Evolutionary conservation across 2,797 vertebrate genomes (phyloP).

Genomic region (Apogon talboti): DNA sequence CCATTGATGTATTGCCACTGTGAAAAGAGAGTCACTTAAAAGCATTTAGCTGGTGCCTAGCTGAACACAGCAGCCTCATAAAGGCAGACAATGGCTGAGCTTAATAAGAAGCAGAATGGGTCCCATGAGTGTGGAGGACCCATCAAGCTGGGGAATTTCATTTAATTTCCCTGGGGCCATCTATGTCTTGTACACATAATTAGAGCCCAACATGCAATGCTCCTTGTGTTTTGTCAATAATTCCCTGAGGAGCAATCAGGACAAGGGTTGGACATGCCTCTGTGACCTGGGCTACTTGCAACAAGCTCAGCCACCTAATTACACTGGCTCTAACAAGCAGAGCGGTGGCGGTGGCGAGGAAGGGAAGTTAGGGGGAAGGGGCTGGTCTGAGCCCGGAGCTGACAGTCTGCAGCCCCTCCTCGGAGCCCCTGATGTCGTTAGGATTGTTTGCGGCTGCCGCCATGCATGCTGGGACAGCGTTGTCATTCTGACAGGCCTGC

Average conservation of each 20-base stretch:
- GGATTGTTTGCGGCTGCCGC: conserved; percentile 73
- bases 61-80: conserved; percentile 91
- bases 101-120: conserved; percentile 96
- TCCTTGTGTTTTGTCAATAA: conserved; percentile 97
- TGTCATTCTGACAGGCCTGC: conserved; percentile 46
- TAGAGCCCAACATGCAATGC: conserved; percentile 94
- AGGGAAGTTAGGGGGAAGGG: conserved; percentile 44
- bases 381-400: conserved; percentile 48
- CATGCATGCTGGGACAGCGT: conserved; percentile 69
- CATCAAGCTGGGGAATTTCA: conserved; percentile 96
- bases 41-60: conserved; percentile 84
- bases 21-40: conserved; percentile 70
- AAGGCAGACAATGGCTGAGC: conserved; percentile 94
- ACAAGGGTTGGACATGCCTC: conserved; percentile 96
- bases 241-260: conserved; percentile 95
- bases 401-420: conserved; percentile 53
- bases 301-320: conserved; percentile 92
- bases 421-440: conserved; percentile 73
- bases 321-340: conserved; percentile 92
- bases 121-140: conserved; percentile 91
- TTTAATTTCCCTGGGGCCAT: conserved; percentile 98
- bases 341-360: conserved; percentile 65
- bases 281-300: conserved; percentile 93
- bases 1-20: conserved; percentile 69
- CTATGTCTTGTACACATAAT: conserved; percentile 98